Evolutionary conservation across 37 sponge, comb jelly and placozoan species (phyloP).

Genomic region (Hexactinellida sp.): DNA sequence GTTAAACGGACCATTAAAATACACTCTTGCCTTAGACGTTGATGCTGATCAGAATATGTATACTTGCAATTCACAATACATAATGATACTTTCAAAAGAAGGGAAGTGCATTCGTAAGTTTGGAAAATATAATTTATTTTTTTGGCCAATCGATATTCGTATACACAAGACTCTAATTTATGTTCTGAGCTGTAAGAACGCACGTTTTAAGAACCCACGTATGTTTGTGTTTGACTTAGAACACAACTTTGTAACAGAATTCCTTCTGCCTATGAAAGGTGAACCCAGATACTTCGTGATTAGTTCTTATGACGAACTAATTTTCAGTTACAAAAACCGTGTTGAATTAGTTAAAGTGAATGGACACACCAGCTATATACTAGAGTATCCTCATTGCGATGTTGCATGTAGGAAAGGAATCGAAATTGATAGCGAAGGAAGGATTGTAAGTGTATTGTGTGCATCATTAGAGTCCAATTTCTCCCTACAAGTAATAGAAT

Average conservation of each 20-base stretch:
- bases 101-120: neutral
- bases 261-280: neutral
- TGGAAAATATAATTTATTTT: neutral
- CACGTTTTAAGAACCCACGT: too few species aligned
- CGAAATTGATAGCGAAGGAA: neutral
- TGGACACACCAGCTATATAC: too few species aligned
- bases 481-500: neutral
- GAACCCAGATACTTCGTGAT: neutral
- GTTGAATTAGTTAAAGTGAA: neutral
- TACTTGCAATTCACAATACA: neutral
- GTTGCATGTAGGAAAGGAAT: neutral
- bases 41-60: neutral
- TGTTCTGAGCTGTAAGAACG: neutral
- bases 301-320: neutral
- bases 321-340: neutral
- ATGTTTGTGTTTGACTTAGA: neutral
- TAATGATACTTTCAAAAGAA: neutral
- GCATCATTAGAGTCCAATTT: too few species aligned
- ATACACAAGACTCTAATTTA: neutral
- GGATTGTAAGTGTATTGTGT: too few species aligned
- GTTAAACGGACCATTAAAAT: neutral
- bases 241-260: neutral
- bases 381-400: too few species aligned
- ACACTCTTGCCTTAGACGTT: neutral
- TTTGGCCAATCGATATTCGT: neutral